A percentile compares a stretch with the other conserved stretches of the same genome.
Evolutionary conservation across 1,140 invertebrate species (phyloP).

Genomic region (Dysdera silvatica): DNA sequence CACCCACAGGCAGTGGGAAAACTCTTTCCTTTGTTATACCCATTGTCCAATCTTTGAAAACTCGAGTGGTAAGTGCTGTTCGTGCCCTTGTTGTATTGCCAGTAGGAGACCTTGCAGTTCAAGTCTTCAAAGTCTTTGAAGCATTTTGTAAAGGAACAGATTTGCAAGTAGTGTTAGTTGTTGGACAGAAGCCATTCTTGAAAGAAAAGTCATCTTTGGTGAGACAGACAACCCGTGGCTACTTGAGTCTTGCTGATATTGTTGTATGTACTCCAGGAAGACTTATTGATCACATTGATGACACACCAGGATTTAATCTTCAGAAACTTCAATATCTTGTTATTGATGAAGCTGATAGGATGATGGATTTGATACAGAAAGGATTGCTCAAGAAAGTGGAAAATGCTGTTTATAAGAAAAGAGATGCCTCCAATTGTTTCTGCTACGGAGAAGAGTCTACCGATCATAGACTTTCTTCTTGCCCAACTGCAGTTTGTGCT

Average conservation of each 20-base stretch:
- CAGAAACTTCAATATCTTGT: constrained; percentile 72
- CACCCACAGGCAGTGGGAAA: constrained; percentile 96
- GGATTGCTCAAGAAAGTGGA: constrained; percentile 72
- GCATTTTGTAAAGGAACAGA: constrained; percentile 61
- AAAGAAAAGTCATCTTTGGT: constrained; percentile 68
- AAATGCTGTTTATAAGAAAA: constrained; percentile 33
- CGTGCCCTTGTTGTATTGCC: constrained; percentile 82
- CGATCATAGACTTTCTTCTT: background rate
- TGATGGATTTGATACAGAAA: constrained; percentile 80
- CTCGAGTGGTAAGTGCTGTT: constrained; percentile 52
- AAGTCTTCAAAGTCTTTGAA: constrained; percentile 59
- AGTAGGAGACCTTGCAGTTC: constrained; percentile 79
- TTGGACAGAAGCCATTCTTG: constrained; percentile 61
- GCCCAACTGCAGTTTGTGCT: constrained; percentile 4
- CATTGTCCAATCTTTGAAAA: constrained; percentile 62
- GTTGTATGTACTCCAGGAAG: constrained; percentile 87
- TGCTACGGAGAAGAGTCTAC: background rate
- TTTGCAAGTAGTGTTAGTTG: constrained; percentile 63
- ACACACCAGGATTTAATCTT: constrained; percentile 76
- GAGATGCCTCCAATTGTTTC: background rate
- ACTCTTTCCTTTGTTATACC: constrained; percentile 90
- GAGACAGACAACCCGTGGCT: constrained; percentile 48
- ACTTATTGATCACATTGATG: constrained; percentile 81
- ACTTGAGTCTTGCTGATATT: constrained; percentile 60
- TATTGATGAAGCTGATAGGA: constrained; percentile 85